Conservation (phyloP, 2,113 vertebrate genomes). For the Trichomycterus rosablanca region DNA sequence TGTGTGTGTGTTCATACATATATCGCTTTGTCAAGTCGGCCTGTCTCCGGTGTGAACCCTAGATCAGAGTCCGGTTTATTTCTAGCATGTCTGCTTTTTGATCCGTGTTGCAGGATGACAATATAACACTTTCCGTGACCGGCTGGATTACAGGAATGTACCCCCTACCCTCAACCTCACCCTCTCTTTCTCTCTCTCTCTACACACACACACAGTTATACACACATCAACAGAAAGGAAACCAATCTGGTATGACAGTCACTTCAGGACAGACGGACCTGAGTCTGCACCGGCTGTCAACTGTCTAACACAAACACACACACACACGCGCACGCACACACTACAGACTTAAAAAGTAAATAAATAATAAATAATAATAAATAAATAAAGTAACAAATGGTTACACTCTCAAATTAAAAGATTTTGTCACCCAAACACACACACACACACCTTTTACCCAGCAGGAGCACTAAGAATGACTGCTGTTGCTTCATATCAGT, state of each 20-base stretch:
- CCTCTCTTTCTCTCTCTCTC: too few species aligned
- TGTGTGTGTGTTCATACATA: constrained; percentile 9
- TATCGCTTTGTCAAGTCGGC: constrained; percentile 24
- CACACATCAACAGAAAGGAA: constrained; percentile 77
- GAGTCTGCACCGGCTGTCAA: constrained; percentile 79
- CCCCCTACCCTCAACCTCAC: background rate
- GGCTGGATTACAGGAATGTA: constrained; percentile 90
- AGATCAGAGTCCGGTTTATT: constrained; percentile 90
- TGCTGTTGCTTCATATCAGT: constrained; percentile 32
- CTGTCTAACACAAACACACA: constrained; percentile 43
- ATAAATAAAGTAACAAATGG: constrained; percentile 21
- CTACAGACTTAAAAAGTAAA: too few species aligned
- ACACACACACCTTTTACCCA: constrained; percentile 29
- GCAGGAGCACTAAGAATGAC: constrained; percentile 20
- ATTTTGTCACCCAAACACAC: constrained; percentile 12
- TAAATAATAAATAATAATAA: too few species aligned
- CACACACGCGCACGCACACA: constrained; percentile 26
- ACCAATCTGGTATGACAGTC: constrained; percentile 95
- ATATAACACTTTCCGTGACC: constrained; percentile 87
- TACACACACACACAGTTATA: constrained; percentile 67
- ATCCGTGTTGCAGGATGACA: constrained; percentile 91
- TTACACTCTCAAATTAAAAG: background rate
- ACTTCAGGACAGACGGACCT: constrained; percentile 90
- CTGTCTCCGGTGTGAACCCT: constrained; percentile 71
- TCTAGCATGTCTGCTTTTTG: constrained; percentile 87